Conservation (phyloP, 2,888 invertebrate species). For the Hemithea aestivaria region DNA sequence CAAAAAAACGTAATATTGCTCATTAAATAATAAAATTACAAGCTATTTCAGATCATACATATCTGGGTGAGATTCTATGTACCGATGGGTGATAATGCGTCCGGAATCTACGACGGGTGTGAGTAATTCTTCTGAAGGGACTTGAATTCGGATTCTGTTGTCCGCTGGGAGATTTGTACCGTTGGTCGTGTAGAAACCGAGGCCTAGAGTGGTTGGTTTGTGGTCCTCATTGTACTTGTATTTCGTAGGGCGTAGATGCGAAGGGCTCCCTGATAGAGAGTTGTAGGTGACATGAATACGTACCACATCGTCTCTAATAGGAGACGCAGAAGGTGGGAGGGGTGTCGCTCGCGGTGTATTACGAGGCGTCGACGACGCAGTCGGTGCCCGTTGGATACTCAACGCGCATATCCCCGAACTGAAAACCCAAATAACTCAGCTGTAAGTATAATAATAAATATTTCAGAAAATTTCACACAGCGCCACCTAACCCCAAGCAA, state of each 20-base stretch:
- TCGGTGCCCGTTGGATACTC: conserved; percentile 74
- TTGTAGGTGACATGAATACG: conserved; percentile 89
- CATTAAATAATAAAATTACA: not conserved
- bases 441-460: no score
- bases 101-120: conserved; percentile 82
- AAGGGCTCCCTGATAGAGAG: conserved; percentile 74
- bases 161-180: conserved; percentile 78
- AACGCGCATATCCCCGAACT: conserved; percentile 72
- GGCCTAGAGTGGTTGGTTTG: conserved; percentile 61
- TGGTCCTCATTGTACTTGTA: conserved; percentile 60
- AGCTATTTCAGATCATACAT: conserved; percentile 62
- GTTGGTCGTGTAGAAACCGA: conserved; percentile 75
- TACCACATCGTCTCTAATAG: conserved; percentile 82
- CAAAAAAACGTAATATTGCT: conserved; percentile 19
- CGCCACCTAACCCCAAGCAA: no score
- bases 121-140: conserved; percentile 83
- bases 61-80: conserved; percentile 62
- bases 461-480: no score
- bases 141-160: conserved; percentile 86
- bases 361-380: conserved; percentile 75
- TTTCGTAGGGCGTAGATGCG: conserved; percentile 69
- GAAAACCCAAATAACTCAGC: no score
- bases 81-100: conserved; percentile 64
- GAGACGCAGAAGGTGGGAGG: conserved; percentile 81
- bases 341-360: conserved; percentile 84